These are phyloP conservation scores for Nyleta sp. DNA, from an alignment of 2,888 invertebrate genomes.

Conservation along the genomic window DNA sequence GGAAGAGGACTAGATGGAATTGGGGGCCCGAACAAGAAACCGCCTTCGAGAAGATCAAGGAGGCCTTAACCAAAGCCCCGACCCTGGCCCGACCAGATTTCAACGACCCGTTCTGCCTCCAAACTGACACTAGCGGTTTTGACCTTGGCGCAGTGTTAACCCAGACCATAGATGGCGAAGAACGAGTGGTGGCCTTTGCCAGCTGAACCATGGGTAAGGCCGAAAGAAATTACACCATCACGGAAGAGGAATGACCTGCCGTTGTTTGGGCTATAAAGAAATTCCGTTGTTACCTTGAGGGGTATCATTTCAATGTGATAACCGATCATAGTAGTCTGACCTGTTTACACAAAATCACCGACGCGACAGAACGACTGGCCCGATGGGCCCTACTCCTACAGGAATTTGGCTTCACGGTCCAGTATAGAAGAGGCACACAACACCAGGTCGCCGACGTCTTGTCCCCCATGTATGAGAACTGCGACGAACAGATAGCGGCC, in stretches of 20 bases:
- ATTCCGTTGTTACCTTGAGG: no score
- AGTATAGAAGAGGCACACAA: no score
- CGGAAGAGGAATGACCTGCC: not conserved
- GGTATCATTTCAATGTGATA: no score
- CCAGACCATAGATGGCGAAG: not conserved
- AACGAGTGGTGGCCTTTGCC: conserved; percentile 3
- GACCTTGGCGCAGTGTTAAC: no score
- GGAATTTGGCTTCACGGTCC: conserved; percentile 26
- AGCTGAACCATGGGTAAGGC: conserved; percentile 8
- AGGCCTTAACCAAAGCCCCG: not conserved
- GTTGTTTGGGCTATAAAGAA: not conserved
- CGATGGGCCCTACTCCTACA: conserved; percentile 58
- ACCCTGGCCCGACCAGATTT: not conserved
- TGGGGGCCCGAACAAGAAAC: not conserved
- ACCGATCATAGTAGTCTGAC: not conserved
- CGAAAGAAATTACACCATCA: not conserved
- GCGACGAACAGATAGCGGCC: no score
- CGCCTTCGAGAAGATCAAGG: not conserved
- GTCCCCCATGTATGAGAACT: no score
- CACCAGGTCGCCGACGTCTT: no score
- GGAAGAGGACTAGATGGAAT: not conserved
- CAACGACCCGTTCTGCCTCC: not conserved
- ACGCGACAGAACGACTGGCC: conserved; percentile 49
- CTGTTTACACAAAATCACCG: not conserved
- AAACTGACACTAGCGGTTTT: no score